Percentiles rank a stretch among this genome's conserved stretches.
phyloP scores from a whole-genome alignment of 2,113 vertebrate genomes.

The Haemorhous mexicanus region DNA sequence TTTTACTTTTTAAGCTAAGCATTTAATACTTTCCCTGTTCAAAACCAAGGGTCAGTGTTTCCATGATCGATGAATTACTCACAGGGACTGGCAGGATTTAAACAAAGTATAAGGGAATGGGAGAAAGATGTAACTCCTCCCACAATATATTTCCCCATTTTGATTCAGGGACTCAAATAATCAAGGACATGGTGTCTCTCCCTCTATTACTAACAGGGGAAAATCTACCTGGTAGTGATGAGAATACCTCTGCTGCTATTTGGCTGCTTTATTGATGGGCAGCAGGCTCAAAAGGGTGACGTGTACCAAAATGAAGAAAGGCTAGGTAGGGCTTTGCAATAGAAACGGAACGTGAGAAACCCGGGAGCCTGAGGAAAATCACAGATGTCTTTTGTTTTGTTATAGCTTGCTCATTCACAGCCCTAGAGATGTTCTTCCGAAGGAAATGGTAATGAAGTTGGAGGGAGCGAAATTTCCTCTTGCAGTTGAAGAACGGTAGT shows the following conservation, averaged over 20 bases:
- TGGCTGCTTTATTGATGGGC: not conserved
- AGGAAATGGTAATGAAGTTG: conserved; percentile 40
- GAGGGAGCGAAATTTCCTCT: conserved; percentile 32
- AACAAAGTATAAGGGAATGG: not conserved
- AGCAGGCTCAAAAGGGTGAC: not conserved
- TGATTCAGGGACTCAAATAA: not conserved
- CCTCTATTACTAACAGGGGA: not conserved
- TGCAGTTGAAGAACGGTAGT: conserved; percentile 30
- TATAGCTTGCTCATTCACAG: conserved; percentile 1
- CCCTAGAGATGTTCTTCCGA: conserved; percentile 16
- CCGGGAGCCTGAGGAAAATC: not conserved
- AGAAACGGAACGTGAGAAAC: not conserved
- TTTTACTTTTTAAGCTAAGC: conserved; percentile 68
- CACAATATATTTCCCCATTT: not conserved
- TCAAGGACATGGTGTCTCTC: not conserved
- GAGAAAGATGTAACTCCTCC: conserved; percentile 49
- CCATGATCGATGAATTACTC: not conserved
- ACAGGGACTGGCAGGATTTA: conserved; percentile 31
- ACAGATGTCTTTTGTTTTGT: not conserved
- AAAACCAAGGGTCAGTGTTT: conserved; percentile 54
- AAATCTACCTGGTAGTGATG: not conserved
- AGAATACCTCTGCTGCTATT: not conserved
- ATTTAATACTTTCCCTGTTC: conserved; percentile 60
- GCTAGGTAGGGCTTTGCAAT: conserved; percentile 47
- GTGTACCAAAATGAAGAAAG: conserved; percentile 54